These are phyloP conservation scores for Hydriomena furcata DNA, from an alignment of 2,888 invertebrate genomes.

Conservation along the genomic window DNA sequence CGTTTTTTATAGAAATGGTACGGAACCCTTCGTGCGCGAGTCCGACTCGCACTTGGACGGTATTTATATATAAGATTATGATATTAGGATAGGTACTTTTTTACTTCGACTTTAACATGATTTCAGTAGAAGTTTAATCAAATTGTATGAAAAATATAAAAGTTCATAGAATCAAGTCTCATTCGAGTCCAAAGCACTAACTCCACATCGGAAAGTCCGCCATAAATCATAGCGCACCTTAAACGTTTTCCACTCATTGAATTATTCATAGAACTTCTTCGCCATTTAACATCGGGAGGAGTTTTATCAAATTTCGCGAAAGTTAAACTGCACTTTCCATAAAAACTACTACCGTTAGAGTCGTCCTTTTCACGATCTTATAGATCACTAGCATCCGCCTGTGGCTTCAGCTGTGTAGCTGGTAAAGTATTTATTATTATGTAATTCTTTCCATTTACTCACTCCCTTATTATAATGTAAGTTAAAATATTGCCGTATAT, in stretches of 20 bases:
- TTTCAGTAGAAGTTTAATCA: background rate
- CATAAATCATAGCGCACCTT: conserved; percentile 29
- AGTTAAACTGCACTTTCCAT: conserved; percentile 20
- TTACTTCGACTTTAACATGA: background rate
- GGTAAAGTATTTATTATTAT: no score
- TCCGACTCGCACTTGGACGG: no score
- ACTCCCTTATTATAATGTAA: no score
- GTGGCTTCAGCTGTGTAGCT: no score
- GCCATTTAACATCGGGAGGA: conserved; percentile 47
- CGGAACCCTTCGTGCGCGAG: no score
- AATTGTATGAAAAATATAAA: background rate
- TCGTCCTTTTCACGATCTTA: no score
- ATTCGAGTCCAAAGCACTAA: conserved; percentile 6
- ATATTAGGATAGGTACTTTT: no score
- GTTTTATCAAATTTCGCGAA: conserved; percentile 50
- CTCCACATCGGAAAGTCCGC: conserved; percentile 15
- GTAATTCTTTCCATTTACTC: no score
- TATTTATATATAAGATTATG: no score
- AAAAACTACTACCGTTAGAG: background rate
- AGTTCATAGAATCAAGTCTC: background rate
- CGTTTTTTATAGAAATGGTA: no score
- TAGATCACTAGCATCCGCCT: no score
- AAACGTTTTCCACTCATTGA: conserved; percentile 40
- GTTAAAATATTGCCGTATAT: no score
- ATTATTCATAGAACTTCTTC: conserved; percentile 50